A percentile compares a stretch with the other conserved stretches of the same genome.
phyloP scores from a whole-genome alignment of 2,113 vertebrate species.

The Gasterosteus aculeatus region DNA sequence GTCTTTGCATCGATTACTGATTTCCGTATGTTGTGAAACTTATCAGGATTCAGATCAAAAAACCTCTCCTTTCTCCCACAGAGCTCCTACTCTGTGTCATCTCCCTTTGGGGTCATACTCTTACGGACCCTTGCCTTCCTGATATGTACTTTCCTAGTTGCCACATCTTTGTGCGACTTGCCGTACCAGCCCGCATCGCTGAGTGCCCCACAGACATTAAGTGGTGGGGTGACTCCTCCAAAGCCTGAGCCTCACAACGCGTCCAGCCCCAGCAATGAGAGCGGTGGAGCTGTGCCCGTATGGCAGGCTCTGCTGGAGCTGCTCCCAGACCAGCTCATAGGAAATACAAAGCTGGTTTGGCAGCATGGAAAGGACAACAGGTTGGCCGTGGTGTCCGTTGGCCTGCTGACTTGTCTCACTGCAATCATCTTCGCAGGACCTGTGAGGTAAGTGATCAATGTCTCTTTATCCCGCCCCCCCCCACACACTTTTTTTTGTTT shows the following conservation, averaged over 20 bases:
- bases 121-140: constrained; percentile 89
- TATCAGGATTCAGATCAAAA: not conserved
- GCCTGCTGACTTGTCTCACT: constrained; percentile 88
- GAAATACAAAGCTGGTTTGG: constrained; percentile 81
- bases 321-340: constrained; percentile 78
- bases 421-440: constrained; percentile 90
- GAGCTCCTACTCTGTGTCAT: constrained; percentile 81
- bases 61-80: constrained; percentile 64
- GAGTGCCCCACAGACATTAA: constrained; percentile 37
- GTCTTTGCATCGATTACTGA: not conserved
- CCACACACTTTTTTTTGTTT: too few relatives aligned
- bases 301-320: constrained; percentile 84
- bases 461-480: not conserved
- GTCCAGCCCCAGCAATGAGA: constrained; percentile 39
- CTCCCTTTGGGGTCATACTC: constrained; percentile 86
- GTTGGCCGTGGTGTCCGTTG: constrained; percentile 83
- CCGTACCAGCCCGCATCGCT: constrained; percentile 52
- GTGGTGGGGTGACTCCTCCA: constrained; percentile 55
- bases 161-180: constrained; percentile 74
- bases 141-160: constrained; percentile 85
- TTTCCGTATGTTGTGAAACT: not conserved
- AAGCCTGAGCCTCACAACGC: constrained; percentile 54
- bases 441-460: constrained; percentile 79
- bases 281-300: constrained; percentile 17
- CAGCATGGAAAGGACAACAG: constrained; percentile 87